Conservation (phyloP, 2,113 vertebrate genomes). For the Microtus oregoni region DNA sequence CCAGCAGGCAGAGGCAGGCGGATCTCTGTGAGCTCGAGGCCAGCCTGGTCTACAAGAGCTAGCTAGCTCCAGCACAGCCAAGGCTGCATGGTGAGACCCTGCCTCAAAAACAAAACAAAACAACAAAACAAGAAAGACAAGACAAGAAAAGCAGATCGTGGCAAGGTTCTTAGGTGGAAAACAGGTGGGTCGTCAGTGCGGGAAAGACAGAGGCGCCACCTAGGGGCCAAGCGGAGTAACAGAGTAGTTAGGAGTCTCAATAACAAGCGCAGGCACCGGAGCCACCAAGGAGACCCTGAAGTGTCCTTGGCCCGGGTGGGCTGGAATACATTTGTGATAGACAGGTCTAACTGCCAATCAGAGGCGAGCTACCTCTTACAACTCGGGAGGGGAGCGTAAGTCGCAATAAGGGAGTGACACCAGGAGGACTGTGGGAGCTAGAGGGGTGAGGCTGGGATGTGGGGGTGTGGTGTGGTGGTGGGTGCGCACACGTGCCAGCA, state of each 20-base stretch:
- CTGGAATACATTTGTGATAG: slow-evolving; percentile 1
- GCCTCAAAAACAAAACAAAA: neutral
- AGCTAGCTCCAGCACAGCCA: neutral
- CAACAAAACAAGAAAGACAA: neutral
- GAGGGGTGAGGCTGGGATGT: neutral
- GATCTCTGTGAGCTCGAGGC: neutral
- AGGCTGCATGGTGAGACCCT: neutral
- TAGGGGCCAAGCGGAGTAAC: neutral
- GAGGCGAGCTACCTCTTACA: neutral
- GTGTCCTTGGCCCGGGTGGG: slow-evolving; percentile 54
- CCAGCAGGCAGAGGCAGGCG: neutral
- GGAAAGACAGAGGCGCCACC: neutral
- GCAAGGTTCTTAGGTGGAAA: neutral
- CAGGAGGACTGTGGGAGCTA: neutral
- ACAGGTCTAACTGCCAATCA: slow-evolving; percentile 48
- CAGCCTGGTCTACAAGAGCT: neutral
- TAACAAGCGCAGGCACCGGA: neutral
- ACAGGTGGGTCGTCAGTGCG: neutral
- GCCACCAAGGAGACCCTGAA: slow-evolving; percentile 32
- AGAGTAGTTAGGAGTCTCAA: neutral
- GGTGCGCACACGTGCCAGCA: neutral
- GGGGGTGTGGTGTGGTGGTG: neutral
- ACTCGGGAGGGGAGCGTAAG: neutral
- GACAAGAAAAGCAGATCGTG: neutral
- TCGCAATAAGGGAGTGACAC: slow-evolving; percentile 9